A percentile compares a stretch with the other conserved stretches of the same genome.
These are phyloP conservation scores for Agelastica alni DNA, from an alignment of 2,888 invertebrate species.

Conservation along the genomic window DNA sequence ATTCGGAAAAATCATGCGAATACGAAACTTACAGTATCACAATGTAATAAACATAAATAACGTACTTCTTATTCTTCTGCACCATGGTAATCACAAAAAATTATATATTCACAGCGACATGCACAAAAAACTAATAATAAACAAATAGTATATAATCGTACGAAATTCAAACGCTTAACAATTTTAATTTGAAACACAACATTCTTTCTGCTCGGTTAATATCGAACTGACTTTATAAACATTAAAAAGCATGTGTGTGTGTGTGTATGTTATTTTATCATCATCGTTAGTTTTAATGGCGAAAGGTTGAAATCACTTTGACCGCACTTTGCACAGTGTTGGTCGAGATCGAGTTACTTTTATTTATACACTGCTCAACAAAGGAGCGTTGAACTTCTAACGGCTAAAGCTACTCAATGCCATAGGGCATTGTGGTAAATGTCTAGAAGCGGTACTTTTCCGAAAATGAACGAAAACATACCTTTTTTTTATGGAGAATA, in stretches of 20 bases:
- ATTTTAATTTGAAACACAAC: no score
- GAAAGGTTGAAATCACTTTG: constrained; percentile 18
- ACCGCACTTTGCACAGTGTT: constrained; percentile 12
- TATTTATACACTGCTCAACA: constrained; percentile 15
- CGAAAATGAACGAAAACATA: no score
- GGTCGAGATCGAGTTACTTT: constrained; percentile 14
- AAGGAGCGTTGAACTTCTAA: no score
- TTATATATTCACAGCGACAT: neutral
- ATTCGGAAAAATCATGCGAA: no score
- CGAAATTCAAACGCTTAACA: no score
- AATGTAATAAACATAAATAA: constrained; percentile 10
- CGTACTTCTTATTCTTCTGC: constrained; percentile 14
- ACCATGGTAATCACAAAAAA: constrained; percentile 1
- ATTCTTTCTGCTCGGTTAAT: neutral
- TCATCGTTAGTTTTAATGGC: constrained; percentile 11
- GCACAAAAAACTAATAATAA: neutral
- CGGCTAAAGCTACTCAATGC: no score
- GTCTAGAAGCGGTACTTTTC: no score
- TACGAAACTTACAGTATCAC: constrained; percentile 10
- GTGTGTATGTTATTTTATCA: constrained; percentile 24
- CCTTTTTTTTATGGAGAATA: no score
- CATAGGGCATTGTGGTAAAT: no score
- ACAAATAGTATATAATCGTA: no score
- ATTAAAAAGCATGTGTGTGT: constrained; percentile 15
- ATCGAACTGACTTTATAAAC: constrained; percentile 13